A percentile compares a stretch with the other conserved stretches of the same genome.
phyloP scores from a whole-genome alignment of 2,113 vertebrate genomes.

The Sturnus vulgaris region DNA sequence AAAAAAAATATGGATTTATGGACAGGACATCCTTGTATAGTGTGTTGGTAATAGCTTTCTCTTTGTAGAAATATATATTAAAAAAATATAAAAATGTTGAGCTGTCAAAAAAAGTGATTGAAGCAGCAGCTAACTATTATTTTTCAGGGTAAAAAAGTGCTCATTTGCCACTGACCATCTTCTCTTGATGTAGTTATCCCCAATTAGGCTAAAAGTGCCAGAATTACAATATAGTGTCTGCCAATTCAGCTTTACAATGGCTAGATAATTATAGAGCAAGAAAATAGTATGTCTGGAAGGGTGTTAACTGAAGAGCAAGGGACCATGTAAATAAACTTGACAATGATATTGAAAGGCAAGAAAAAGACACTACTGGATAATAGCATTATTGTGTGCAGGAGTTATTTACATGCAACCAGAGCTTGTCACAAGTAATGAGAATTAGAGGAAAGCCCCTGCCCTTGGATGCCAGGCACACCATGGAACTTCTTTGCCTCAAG shows the following conservation, averaged over 20 bases:
- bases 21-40: not conserved
- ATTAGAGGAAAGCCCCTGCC: constrained; percentile 6
- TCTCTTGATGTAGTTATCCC: constrained; percentile 27
- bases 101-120: constrained; percentile 38
- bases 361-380: constrained; percentile 54
- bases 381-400: not conserved
- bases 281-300: not conserved
- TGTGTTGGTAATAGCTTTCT: constrained; percentile 15
- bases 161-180: constrained; percentile 28
- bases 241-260: constrained; percentile 49
- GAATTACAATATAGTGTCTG: constrained; percentile 34
- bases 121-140: constrained; percentile 38
- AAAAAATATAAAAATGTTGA: constrained; percentile 2
- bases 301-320: constrained; percentile 25
- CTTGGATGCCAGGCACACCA: not conserved
- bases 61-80: not conserved
- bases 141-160: not conserved
- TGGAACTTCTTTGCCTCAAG: not conserved
- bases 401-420: constrained; percentile 28
- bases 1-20: not conserved
- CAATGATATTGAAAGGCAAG: constrained; percentile 41
- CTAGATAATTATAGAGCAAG: constrained; percentile 59
- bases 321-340: constrained; percentile 6
- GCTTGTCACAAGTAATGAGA: constrained; percentile 37
- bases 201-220: constrained; percentile 39